Conservation (phyloP, 2,113 vertebrate genomes). For the Pelecanus crispus region DNA sequence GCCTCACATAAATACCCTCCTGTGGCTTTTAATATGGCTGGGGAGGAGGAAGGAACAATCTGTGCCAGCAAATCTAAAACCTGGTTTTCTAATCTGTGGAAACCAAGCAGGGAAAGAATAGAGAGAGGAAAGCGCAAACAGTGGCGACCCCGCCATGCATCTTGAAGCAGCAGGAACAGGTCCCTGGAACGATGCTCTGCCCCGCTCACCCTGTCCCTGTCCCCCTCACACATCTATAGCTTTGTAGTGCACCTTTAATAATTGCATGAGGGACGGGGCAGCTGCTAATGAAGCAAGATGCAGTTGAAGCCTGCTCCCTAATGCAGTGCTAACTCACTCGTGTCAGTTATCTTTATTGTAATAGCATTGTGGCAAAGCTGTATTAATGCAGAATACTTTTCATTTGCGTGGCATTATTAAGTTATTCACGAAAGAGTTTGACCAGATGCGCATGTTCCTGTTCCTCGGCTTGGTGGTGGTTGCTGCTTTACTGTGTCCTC, state of each 20-base stretch:
- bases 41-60: not conserved
- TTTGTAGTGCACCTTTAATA: not conserved
- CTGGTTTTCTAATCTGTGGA: not conserved
- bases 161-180: not conserved
- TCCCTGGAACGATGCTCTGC: not conserved
- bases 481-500: not conserved
- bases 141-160: rapidly evolving
- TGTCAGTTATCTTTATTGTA: not conserved
- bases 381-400: not conserved
- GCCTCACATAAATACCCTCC: not conserved
- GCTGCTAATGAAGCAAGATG: not conserved
- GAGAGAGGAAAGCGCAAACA: not conserved
- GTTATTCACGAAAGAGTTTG: not conserved
- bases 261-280: rapidly evolving
- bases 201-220: not conserved
- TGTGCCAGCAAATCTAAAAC: not conserved
- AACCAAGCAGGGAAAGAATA: not conserved
- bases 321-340: not conserved
- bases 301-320: not conserved
- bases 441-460: not conserved
- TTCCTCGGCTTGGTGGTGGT: not conserved
- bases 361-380: not conserved
- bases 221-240: not conserved
- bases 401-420: not conserved
- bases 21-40: not conserved